These are phyloP conservation scores for Bombus sylvicola DNA, from an alignment of 1,140 invertebrate species.

Conservation along the genomic window DNA sequence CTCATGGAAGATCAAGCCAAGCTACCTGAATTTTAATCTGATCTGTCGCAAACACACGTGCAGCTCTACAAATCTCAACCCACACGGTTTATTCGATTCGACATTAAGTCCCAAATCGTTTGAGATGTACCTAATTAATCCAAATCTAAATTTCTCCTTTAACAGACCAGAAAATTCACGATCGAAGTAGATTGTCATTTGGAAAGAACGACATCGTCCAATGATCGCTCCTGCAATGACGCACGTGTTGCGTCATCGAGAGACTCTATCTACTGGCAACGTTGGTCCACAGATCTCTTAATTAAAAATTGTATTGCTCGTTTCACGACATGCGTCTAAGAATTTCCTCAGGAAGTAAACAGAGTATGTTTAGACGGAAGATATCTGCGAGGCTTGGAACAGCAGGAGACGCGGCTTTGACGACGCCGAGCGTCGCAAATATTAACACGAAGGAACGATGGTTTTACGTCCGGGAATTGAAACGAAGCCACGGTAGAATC, in stretches of 20 bases:
- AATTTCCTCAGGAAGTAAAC: slow-evolving; percentile 21
- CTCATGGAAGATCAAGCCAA: background rate
- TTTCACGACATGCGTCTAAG: slow-evolving; percentile 2
- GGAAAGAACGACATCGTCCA: background rate
- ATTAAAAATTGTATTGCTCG: slow-evolving; percentile 4
- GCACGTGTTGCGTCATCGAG: no score
- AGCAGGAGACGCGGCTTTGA: slow-evolving; percentile 1
- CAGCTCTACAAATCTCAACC: background rate
- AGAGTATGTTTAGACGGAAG: background rate
- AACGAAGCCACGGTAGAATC: slow-evolving; percentile 4
- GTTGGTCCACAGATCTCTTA: background rate
- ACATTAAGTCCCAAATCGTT: background rate
- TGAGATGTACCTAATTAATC: background rate
- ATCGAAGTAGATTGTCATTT: background rate
- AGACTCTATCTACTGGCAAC: background rate
- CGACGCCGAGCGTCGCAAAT: slow-evolving; percentile 9
- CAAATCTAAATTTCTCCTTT: background rate
- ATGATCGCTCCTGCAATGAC: no score
- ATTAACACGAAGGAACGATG: slow-evolving; percentile 15
- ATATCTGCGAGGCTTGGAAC: background rate
- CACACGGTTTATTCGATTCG: background rate
- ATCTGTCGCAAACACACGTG: background rate
- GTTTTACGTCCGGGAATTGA: slow-evolving; percentile 15
- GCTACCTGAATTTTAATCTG: background rate
- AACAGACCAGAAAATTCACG: background rate